These are phyloP conservation scores for Petrocephalus schoutedeni DNA, from an alignment of 2,797 vertebrate genomes.

Conservation along the genomic window DNA sequence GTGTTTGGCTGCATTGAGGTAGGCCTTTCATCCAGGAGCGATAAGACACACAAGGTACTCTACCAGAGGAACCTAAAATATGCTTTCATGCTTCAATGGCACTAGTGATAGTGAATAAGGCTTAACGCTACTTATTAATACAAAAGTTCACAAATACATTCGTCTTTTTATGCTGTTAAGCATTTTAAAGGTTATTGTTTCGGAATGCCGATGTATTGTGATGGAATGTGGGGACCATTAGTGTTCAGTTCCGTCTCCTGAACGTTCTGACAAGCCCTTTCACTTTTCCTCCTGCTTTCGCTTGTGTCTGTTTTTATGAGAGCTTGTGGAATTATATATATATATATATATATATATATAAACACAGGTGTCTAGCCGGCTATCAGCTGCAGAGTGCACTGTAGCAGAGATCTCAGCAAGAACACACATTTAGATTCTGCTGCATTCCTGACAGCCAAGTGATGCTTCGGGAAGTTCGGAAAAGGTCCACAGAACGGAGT, in stretches of 20 bases:
- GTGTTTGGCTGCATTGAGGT: not conserved
- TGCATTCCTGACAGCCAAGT: not conserved
- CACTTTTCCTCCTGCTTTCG: not conserved
- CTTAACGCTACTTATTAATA: not conserved
- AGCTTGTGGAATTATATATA: not conserved
- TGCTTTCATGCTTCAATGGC: not conserved
- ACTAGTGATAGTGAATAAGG: not conserved
- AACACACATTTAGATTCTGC: not conserved
- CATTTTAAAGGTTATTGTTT: conserved; percentile 1
- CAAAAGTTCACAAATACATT: not conserved
- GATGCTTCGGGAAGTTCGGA: not conserved
- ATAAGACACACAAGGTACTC: not conserved
- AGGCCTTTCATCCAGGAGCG: not conserved
- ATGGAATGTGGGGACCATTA: not conserved
- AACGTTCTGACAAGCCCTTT: conserved; percentile 3
- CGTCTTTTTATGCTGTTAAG: not conserved
- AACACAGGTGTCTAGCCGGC: not conserved
- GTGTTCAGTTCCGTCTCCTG: not conserved
- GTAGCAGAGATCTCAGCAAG: not conserved
- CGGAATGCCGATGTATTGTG: not conserved
- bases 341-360: too few species aligned
- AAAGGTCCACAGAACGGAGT: not conserved
- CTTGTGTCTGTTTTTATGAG: not conserved
- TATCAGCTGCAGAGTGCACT: not conserved
- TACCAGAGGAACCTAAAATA: not conserved